phyloP scores from a whole-genome alignment of 2,113 vertebrate genomes.

The Calyptommatus sinebrachiatus region DNA sequence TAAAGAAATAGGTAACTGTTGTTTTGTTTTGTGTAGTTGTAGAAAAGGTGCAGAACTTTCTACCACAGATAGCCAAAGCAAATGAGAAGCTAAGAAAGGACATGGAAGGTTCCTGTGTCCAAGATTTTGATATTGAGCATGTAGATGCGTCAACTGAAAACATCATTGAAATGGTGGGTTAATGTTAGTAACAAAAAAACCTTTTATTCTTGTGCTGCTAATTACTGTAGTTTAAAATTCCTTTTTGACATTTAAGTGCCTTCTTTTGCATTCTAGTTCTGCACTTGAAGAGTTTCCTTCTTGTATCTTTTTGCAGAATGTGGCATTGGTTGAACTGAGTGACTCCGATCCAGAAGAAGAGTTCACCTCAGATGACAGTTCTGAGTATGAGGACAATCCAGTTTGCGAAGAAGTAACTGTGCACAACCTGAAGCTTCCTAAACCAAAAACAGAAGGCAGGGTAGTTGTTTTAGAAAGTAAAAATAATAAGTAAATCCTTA shows the following conservation, averaged over 20 bases:
- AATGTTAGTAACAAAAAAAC: too few species aligned
- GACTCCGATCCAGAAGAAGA: constrained; percentile 73
- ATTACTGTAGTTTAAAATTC: not conserved
- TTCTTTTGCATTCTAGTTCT: not conserved
- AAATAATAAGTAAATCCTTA: constrained; percentile 42
- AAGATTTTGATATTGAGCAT: constrained; percentile 85
- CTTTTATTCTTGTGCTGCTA: not conserved
- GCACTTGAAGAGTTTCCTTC: not conserved
- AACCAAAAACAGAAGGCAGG: constrained; percentile 68
- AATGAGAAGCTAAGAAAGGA: constrained; percentile 83
- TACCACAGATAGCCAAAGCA: constrained; percentile 88
- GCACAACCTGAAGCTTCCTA: constrained; percentile 82
- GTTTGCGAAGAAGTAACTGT: constrained; percentile 69
- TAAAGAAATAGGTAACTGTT: not conserved
- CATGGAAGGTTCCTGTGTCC: constrained; percentile 74
- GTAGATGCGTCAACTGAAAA: constrained; percentile 72
- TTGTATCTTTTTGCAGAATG: constrained; percentile 71
- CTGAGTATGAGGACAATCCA: constrained; percentile 59
- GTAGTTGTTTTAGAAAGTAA: constrained; percentile 81
- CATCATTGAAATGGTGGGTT: constrained; percentile 89
- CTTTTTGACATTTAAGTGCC: not conserved
- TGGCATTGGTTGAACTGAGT: constrained; percentile 85
- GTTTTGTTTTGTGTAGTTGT: constrained; percentile 73
- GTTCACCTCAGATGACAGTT: constrained; percentile 65
- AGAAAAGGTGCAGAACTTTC: constrained; percentile 84